A percentile compares a stretch with the other conserved stretches of the same genome.
phyloP scores from a whole-genome alignment of 2,797 vertebrate genomes.

The Salarias fasciatus region DNA sequence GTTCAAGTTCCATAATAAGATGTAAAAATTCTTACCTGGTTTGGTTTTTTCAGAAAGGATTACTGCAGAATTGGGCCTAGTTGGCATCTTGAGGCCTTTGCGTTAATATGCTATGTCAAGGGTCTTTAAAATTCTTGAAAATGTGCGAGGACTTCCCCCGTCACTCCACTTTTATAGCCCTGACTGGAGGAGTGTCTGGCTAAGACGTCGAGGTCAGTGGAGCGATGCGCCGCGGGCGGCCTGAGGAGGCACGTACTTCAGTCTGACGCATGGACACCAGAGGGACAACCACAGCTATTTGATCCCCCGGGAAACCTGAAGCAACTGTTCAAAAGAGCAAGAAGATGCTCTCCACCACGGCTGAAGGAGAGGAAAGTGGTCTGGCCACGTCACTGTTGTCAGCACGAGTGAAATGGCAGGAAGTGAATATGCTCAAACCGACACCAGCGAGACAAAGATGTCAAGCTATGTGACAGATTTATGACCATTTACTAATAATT shows the following conservation, averaged over 20 bases:
- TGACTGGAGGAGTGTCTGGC: neutral
- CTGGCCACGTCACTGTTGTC: slow-evolving; percentile 36
- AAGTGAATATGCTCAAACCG: neutral
- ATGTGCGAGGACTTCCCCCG: neutral
- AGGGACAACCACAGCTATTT: slow-evolving; percentile 20
- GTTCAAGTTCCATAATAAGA: no score
- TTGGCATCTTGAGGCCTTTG: slow-evolving; percentile 43
- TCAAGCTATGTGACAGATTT: neutral
- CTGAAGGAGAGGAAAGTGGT: slow-evolving; percentile 14
- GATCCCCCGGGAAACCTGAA: slow-evolving; percentile 51
- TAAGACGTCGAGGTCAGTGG: slow-evolving; percentile 38
- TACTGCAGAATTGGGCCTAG: slow-evolving; percentile 18
- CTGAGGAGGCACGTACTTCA: slow-evolving; percentile 18
- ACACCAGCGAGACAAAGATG: slow-evolving; percentile 1
- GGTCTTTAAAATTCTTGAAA: slow-evolving; percentile 5
- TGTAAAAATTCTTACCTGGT: slow-evolving; percentile 48
- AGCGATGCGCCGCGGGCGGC: slow-evolving; percentile 21
- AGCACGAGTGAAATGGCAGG: neutral
- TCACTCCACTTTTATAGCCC: slow-evolving; percentile 57
- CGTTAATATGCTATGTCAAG: slow-evolving; percentile 1
- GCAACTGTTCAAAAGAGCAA: slow-evolving; percentile 32
- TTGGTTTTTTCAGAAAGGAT: slow-evolving; percentile 41
- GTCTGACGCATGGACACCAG: slow-evolving; percentile 45
- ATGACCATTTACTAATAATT: no score
- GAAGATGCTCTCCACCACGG: slow-evolving; percentile 14